Percentiles rank a stretch among this genome's conserved stretches.
These are phyloP conservation scores for Parnassius orleans DNA, from an alignment of 2,888 invertebrate species.

Conservation along the genomic window DNA sequence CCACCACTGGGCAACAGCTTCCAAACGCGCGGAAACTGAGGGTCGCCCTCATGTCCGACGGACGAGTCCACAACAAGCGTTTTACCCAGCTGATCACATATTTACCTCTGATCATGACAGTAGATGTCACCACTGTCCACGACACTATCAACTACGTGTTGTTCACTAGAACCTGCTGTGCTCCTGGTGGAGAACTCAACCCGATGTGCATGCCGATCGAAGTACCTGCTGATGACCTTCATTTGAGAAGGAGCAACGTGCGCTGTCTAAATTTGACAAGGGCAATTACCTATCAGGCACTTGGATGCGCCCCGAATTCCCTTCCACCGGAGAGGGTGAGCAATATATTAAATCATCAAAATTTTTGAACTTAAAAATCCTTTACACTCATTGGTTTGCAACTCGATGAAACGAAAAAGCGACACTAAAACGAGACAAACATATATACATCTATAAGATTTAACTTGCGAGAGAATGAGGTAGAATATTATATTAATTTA, in stretches of 20 bases:
- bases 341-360: neutral
- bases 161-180: slow-evolving; percentile 21
- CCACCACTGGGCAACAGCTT: slow-evolving; percentile 41
- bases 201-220: slow-evolving; percentile 42
- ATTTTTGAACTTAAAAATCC: too few relatives aligned
- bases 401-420: too few relatives aligned
- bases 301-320: slow-evolving; percentile 41
- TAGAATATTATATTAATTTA: too few relatives aligned
- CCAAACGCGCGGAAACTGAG: slow-evolving; percentile 44
- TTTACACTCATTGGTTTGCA: too few relatives aligned
- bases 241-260: slow-evolving; percentile 40
- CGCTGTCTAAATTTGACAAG: slow-evolving; percentile 51
- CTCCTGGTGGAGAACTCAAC: slow-evolving; percentile 24
- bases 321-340: slow-evolving; percentile 44
- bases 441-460: too few relatives aligned
- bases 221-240: slow-evolving; percentile 44
- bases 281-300: slow-evolving; percentile 46
- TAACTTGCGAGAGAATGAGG: too few relatives aligned
- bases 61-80: slow-evolving; percentile 36
- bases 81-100: slow-evolving; percentile 41
- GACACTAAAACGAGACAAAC: too few relatives aligned
- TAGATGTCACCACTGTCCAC: slow-evolving; percentile 33
- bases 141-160: slow-evolving; percentile 20
- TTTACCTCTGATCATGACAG: slow-evolving; percentile 36
- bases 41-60: slow-evolving; percentile 42